A percentile compares a stretch with the other conserved stretches of the same genome.
Conservation (phyloP, 23 tunicate species). For the Ciona savignyi region DNA sequence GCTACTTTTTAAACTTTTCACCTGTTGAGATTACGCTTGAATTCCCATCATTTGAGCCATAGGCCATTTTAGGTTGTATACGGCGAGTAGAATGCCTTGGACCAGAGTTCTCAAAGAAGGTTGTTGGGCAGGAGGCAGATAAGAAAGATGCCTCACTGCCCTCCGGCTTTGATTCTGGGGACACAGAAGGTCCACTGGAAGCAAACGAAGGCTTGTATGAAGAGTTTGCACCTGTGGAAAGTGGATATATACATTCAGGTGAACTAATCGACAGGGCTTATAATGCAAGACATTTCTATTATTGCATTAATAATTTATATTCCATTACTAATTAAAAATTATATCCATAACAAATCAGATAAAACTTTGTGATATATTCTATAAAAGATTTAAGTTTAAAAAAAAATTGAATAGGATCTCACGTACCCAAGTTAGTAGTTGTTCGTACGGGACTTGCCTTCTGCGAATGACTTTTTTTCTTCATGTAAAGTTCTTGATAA, state of each 20-base stretch:
- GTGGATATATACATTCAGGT: too few relatives aligned
- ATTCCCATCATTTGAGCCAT: not conserved
- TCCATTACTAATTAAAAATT: too few relatives aligned
- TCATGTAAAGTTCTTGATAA: constrained; percentile 43
- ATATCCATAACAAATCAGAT: too few relatives aligned
- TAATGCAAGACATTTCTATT: too few relatives aligned
- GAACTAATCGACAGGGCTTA: too few relatives aligned
- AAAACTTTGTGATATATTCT: too few relatives aligned
- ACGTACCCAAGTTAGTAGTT: too few relatives aligned
- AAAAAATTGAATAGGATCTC: too few relatives aligned
- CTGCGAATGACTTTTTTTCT: constrained; percentile 4
- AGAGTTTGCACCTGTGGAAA: not conserved
- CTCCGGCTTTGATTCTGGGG: constrained; percentile 5
- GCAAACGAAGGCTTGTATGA: constrained; percentile 57
- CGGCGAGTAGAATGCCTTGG: not conserved
- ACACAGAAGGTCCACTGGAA: not conserved
- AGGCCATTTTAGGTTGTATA: not conserved
- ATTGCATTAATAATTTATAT: too few relatives aligned
- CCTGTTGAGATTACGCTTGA: not conserved
- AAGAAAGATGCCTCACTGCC: constrained; percentile 13
- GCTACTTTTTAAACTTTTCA: too few relatives aligned
- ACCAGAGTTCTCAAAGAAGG: constrained; percentile 60
- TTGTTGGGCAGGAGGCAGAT: constrained; percentile 72
- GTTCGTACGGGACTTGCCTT: too few relatives aligned
- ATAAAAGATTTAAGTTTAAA: too few relatives aligned